phyloP scores from a whole-genome alignment of 2,888 invertebrate species.

The Augochlorella aurata region DNA sequence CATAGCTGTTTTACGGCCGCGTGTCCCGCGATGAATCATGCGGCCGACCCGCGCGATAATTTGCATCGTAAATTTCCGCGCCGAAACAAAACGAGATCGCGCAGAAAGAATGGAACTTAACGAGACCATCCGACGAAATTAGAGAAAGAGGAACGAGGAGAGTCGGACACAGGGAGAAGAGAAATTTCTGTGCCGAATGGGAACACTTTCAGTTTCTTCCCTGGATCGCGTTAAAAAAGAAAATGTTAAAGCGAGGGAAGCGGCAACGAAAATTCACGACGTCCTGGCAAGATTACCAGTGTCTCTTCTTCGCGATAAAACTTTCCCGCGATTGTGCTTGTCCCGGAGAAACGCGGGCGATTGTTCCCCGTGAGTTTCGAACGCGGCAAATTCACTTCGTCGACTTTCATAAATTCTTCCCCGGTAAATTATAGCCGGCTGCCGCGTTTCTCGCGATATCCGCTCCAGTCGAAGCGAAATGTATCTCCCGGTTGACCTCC shows the following conservation, averaged over 20 bases:
- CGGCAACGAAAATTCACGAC: constrained; percentile 8
- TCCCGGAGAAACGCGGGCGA: constrained; percentile 10
- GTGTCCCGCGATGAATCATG: constrained; percentile 24
- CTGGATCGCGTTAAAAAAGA: background rate
- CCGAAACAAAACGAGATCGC: background rate
- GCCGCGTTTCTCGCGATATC: background rate
- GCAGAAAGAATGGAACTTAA: background rate
- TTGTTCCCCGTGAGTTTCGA: constrained; percentile 7
- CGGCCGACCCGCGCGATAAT: constrained; percentile 36
- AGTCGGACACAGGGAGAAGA: background rate
- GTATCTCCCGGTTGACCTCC: background rate
- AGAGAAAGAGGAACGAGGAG: no score
- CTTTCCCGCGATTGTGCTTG: constrained; percentile 34
- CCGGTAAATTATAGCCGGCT: background rate
- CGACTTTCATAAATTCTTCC: background rate
- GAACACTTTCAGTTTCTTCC: constrained; percentile 21
- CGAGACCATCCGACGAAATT: background rate
- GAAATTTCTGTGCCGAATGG: background rate
- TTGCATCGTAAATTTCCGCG: constrained; percentile 33
- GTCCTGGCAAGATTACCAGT: constrained; percentile 21
- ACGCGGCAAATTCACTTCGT: background rate
- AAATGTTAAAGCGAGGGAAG: background rate
- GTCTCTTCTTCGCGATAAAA: constrained; percentile 43
- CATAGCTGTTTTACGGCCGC: constrained; percentile 20
- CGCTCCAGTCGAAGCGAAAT: background rate